Percentiles rank a stretch among this genome's conserved stretches.
Conservation (phyloP, 2,888 invertebrate species). For the Ferdinandea cuprea region DNA sequence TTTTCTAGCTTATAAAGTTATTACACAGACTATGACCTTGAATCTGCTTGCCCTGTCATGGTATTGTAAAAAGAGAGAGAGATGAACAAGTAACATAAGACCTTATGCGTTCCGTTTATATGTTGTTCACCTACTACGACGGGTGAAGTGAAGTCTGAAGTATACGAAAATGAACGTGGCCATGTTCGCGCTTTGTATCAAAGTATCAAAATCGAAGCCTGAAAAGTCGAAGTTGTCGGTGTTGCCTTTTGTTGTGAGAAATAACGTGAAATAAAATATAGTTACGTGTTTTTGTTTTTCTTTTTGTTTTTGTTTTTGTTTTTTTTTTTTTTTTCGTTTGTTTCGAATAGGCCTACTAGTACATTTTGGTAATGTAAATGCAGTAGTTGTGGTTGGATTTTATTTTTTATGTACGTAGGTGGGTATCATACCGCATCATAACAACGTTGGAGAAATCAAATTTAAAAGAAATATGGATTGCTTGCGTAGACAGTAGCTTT, state of each 20-base stretch:
- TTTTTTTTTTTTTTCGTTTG: neutral
- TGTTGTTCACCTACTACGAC: no score
- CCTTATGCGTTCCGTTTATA: no score
- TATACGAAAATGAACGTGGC: constrained; percentile 2
- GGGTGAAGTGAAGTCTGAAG: neutral
- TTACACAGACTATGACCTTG: constrained; percentile 4
- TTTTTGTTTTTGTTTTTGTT: neutral
- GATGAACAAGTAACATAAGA: no score
- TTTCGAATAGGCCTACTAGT: neutral
- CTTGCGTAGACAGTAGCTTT: neutral
- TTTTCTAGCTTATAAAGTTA: neutral
- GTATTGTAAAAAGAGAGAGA: neutral
- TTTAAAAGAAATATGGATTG: neutral
- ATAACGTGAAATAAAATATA: neutral
- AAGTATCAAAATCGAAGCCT: neutral
- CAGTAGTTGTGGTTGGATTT: neutral
- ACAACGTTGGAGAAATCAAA: no score
- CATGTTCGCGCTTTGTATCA: neutral
- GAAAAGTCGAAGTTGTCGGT: constrained; percentile 7
- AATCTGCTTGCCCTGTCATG: neutral
- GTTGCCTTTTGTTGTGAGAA: neutral
- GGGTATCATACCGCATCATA: no score
- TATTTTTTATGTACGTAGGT: neutral
- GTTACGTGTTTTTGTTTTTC: neutral
- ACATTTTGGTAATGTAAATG: neutral